Conservation (phyloP, 2,888 invertebrate genomes). For the Meteorus cinctellus region DNA sequence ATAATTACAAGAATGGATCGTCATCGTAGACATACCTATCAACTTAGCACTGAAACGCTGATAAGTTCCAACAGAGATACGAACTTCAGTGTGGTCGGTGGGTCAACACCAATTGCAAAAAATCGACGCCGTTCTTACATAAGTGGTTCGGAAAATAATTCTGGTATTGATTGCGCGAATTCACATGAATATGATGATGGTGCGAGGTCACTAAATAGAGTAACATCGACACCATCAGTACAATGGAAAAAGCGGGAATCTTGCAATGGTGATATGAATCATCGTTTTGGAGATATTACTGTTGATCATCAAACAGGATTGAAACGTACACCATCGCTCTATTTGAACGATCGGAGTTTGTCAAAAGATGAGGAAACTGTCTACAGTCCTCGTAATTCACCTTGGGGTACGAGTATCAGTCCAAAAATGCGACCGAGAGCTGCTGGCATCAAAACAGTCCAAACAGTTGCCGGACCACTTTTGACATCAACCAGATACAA, state of each 20-base stretch:
- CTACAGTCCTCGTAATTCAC: slow-evolving; percentile 58
- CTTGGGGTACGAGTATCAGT: slow-evolving; percentile 64
- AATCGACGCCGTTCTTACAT: slow-evolving; percentile 16
- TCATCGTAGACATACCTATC: slow-evolving; percentile 57
- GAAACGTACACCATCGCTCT: slow-evolving; percentile 44
- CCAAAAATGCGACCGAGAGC: slow-evolving; percentile 63
- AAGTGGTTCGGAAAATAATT: slow-evolving; percentile 39
- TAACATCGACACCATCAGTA: slow-evolving; percentile 60
- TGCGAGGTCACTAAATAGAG: slow-evolving; percentile 41
- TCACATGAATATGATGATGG: slow-evolving; percentile 40
- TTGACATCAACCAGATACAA: slow-evolving; percentile 74
- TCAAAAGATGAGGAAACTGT: slow-evolving; percentile 52
- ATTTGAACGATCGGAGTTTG: slow-evolving; percentile 50
- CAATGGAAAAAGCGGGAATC: slow-evolving; percentile 51
- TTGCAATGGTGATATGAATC: slow-evolving; percentile 53
- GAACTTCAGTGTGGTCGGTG: slow-evolving; percentile 50
- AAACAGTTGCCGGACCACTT: slow-evolving; percentile 72
- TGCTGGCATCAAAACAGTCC: slow-evolving; percentile 62
- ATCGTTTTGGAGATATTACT: slow-evolving; percentile 1
- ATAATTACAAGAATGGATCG: slow-evolving; percentile 56
- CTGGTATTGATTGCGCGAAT: slow-evolving; percentile 33
- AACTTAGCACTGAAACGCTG: slow-evolving; percentile 60
- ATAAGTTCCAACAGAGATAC: slow-evolving; percentile 46
- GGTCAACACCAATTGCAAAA: slow-evolving; percentile 58
- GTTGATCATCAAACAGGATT: slow-evolving; percentile 23